phyloP scores from a whole-genome alignment of 2,797 vertebrate genomes.

The Catharus ustulatus region DNA sequence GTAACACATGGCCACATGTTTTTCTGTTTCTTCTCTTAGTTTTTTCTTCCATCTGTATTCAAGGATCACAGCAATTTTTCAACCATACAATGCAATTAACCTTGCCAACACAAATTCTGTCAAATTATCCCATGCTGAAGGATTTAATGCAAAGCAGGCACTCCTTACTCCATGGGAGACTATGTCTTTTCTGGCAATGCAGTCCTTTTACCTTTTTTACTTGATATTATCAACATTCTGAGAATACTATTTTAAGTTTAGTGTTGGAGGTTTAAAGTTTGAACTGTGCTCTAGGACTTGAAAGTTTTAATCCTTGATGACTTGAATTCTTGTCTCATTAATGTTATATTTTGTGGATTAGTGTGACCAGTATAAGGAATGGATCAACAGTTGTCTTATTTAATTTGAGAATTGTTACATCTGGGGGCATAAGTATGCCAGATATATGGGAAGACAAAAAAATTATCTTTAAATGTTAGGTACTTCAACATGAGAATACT shows the following conservation, averaged over 20 bases:
- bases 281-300: background rate
- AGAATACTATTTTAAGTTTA: background rate
- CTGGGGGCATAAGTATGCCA: background rate
- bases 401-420: background rate
- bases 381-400: background rate
- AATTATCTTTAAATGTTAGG: background rate
- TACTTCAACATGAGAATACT: background rate
- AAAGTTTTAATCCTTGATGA: background rate
- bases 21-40: background rate
- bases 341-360: background rate
- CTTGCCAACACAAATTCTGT: background rate
- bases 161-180: background rate
- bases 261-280: background rate
- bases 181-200: background rate
- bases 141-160: background rate
- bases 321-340: background rate
- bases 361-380: background rate
- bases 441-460: background rate
- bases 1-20: background rate
- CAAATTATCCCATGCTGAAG: background rate
- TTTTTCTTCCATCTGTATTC: background rate
- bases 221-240: background rate
- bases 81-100: background rate
- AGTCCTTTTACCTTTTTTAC: background rate
- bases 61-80: background rate